Evolutionary conservation across 2,888 invertebrate species (phyloP).

Genomic region (Schrankia costaestrigalis): DNA sequence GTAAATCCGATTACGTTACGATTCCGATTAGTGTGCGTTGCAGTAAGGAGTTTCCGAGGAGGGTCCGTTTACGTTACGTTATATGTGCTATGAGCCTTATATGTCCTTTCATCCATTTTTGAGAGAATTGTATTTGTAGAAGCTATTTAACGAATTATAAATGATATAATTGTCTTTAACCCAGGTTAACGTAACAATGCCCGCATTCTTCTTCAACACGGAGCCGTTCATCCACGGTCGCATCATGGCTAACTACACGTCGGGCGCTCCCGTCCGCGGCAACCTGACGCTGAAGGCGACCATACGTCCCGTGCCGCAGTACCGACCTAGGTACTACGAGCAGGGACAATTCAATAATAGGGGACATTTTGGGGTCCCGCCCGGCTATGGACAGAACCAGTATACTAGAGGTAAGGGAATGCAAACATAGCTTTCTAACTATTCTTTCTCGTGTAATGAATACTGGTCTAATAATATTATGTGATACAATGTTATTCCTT

Average conservation of each 20-base stretch:
- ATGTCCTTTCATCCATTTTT: no score
- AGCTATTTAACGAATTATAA: background rate
- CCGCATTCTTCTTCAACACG: slow-evolving; percentile 94
- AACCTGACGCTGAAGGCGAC: slow-evolving; percentile 93
- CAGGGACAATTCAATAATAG: slow-evolving; percentile 75
- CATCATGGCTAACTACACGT: slow-evolving; percentile 97
- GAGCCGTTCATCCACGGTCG: slow-evolving; percentile 91
- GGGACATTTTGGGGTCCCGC: slow-evolving; percentile 57
- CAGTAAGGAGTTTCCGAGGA: no score
- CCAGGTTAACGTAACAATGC: slow-evolving; percentile 97
- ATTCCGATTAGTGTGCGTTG: no score
- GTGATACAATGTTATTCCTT: no score
- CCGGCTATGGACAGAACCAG: slow-evolving; percentile 49
- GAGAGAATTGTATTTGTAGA: no score
- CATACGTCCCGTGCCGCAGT: slow-evolving; percentile 84
- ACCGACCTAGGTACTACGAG: slow-evolving; percentile 69
- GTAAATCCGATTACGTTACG: no score
- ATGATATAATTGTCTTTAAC: background rate
- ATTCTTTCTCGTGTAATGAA: background rate
- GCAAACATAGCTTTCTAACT: background rate
- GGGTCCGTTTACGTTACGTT: no score
- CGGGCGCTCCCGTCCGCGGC: slow-evolving; percentile 93
- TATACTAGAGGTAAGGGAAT: slow-evolving; percentile 57
- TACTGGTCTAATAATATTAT: no score
- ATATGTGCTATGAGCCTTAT: no score